These are phyloP conservation scores for Pharmacophagus antenor DNA, from an alignment of 2,888 invertebrate species.

Conservation along the genomic window DNA sequence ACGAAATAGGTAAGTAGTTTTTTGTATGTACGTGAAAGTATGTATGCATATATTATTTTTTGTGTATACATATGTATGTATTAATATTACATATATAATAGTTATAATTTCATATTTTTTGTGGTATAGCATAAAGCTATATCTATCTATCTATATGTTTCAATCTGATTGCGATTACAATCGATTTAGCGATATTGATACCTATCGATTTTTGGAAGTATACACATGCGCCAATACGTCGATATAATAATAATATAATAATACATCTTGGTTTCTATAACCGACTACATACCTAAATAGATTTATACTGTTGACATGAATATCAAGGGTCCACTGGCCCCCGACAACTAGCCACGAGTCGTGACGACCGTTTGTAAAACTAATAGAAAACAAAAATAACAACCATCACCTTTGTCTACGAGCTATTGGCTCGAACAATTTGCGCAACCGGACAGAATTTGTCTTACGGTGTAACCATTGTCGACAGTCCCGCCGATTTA, in stretches of 20 bases:
- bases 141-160: no score
- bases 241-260: background rate
- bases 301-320: slow-evolving; percentile 40
- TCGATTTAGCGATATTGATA: no score
- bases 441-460: slow-evolving; percentile 65
- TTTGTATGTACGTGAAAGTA: no score
- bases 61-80: no score
- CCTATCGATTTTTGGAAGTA: no score
- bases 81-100: no score
- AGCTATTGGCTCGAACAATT: slow-evolving; percentile 61
- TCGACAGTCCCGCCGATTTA: slow-evolving; percentile 47
- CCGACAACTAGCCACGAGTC: slow-evolving; percentile 55
- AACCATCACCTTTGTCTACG: slow-evolving; percentile 57
- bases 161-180: no score
- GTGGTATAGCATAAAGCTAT: no score
- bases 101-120: no score
- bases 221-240: background rate
- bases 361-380: slow-evolving; percentile 73
- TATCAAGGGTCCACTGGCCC: slow-evolving; percentile 36
- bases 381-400: slow-evolving; percentile 70
- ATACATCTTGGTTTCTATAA: background rate
- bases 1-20: no score
- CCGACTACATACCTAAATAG: slow-evolving; percentile 9
- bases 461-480: slow-evolving; percentile 60
- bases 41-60: no score